Evolutionary conservation across 2,888 invertebrate genomes (phyloP).

Genomic region (Eupithecia insigniata): DNA sequence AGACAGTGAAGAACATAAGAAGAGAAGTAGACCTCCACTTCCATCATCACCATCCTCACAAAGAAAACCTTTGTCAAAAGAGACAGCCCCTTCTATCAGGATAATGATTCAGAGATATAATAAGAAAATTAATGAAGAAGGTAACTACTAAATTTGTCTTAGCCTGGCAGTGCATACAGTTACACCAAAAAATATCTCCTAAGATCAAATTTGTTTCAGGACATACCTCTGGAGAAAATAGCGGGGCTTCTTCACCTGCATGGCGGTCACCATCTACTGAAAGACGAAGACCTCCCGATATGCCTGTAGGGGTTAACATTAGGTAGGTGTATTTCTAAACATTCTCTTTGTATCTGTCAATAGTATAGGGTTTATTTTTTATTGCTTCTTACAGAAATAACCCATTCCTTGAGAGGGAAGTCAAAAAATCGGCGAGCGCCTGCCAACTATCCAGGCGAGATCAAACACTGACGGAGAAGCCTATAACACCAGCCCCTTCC

Average conservation of each 20-base stretch:
- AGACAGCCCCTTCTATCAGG: constrained; percentile 87
- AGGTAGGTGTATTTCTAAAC: constrained; percentile 53
- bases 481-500: constrained; percentile 57
- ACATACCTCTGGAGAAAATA: constrained; percentile 80
- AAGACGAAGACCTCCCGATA: constrained; percentile 81
- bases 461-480: constrained; percentile 64
- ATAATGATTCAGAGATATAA: constrained; percentile 89
- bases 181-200: not conserved
- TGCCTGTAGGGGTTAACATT: constrained; percentile 80
- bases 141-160: constrained; percentile 47
- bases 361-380: not conserved
- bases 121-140: constrained; percentile 85
- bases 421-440: constrained; percentile 87
- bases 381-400: constrained; percentile 69
- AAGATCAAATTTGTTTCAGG: constrained; percentile 51
- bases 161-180: not conserved
- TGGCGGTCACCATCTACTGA: constrained; percentile 87
- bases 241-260: constrained; percentile 87
- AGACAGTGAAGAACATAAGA: constrained; percentile 67
- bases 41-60: constrained; percentile 86
- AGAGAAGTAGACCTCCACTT: constrained; percentile 80
- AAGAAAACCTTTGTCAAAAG: constrained; percentile 81
- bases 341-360: not conserved
- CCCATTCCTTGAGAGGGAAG: constrained; percentile 82
- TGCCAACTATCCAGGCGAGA: constrained; percentile 78